Conservation (phyloP, 2,888 invertebrate species). For the Nymphalis urticae region DNA sequence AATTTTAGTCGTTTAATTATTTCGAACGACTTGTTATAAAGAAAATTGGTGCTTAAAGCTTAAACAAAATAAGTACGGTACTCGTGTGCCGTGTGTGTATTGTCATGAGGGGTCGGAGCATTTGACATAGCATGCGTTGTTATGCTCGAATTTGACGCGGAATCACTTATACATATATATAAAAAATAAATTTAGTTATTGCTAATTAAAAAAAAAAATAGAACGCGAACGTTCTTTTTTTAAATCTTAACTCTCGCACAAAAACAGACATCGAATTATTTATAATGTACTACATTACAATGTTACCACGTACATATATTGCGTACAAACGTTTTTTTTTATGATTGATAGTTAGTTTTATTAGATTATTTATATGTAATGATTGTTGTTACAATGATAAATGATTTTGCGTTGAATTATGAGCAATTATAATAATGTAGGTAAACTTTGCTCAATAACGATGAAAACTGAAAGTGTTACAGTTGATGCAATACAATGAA, state of each 20-base stretch:
- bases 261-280: slow-evolving; percentile 6
- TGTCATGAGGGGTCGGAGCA: slow-evolving; percentile 75
- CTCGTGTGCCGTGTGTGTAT: slow-evolving; percentile 72
- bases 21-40: slow-evolving; percentile 82
- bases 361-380: slow-evolving; percentile 14
- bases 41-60: slow-evolving; percentile 82
- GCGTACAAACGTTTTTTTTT: slow-evolving; percentile 6
- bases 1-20: slow-evolving; percentile 82
- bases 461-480: slow-evolving; percentile 81
- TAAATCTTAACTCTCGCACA: neutral
- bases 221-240: neutral
- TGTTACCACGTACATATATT: slow-evolving; percentile 40
- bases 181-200: neutral
- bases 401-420: slow-evolving; percentile 57
- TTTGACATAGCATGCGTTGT: slow-evolving; percentile 81
- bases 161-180: slow-evolving; percentile 48
- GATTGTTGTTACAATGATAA: slow-evolving; percentile 7
- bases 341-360: slow-evolving; percentile 8
- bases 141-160: slow-evolving; percentile 64
- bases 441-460: slow-evolving; percentile 81
- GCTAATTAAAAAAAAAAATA: neutral
- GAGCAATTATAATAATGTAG: slow-evolving; percentile 80
- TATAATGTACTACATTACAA: slow-evolving; percentile 44
- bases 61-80: slow-evolving; percentile 74
- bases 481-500: slow-evolving; percentile 81